Base-by-base conservation (phyloP, 2,113 vertebrate species). In the Oenanthe melanoleuca region DNA sequence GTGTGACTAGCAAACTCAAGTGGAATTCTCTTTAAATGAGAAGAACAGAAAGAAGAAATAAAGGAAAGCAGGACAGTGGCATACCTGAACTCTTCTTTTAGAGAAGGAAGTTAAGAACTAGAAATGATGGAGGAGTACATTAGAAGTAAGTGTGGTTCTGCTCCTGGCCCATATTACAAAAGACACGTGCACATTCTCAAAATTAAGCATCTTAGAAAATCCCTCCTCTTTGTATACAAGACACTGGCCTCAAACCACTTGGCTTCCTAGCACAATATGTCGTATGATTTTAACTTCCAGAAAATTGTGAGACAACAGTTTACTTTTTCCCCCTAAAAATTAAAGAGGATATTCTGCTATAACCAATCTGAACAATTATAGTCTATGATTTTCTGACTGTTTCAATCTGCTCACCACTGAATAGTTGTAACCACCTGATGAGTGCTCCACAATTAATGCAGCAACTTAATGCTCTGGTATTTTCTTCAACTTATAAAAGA, bases 61-160 rank as follows among this genome's bases (percentile, higher is more conserved):
- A 0, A 86, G 22, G 40, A 64, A 84, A 63, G 47, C 11, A 59
- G 61, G 59, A 70, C 6, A 26, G 40, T 34, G 59, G 53, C 42
- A 55, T 22, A 71, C 5, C 24, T 57, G 38, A 87, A 8, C 28
- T 65, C 14, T 18, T 31, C 8, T 71, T 75, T 80, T 26, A 59
- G 34, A 50, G 25, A 22, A 61, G 3, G 3, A 12, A 2, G 7
- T 2, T 56, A 86, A 88, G 47, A 82, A 71, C n/a, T 1, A 60
- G 13, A 92, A 77, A 6, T 29, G 13, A 80, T 3, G 3, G 31
- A 50, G 26, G 42, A 86, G 52, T 28, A 75, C 93, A 92, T 52
- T 52, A 86, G 64, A 94, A 70, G 75, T 83, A 75, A 95, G 17
- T 42, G 60, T 74, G 52, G n/a, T 60, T 89, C 87, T 90, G 60